Evolutionary conservation across 2,797 vertebrate species (phyloP).

Genomic region (Crenichthys baileyi): DNA sequence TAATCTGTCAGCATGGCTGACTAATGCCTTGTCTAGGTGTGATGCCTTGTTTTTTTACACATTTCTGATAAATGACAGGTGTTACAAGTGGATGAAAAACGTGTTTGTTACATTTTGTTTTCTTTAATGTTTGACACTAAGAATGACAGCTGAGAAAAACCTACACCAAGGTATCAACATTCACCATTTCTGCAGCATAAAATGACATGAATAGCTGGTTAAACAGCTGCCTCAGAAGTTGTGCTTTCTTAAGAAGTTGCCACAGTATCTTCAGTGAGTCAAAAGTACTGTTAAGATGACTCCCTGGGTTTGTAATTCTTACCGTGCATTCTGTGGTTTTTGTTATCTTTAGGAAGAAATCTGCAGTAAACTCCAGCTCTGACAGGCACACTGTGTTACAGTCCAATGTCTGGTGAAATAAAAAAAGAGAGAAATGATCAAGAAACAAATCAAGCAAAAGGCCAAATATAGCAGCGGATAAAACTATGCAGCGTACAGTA

Average conservation of each 20-base stretch:
- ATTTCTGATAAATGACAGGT: constrained; percentile 42
- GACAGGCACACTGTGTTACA: constrained; percentile 84
- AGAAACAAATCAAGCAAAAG: constrained; percentile 11
- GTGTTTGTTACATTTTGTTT: constrained; percentile 9
- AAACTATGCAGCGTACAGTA: background rate
- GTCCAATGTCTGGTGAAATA: constrained; percentile 82
- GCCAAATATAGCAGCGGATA: background rate
- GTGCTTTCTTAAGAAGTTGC: background rate
- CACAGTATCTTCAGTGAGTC: too few species aligned
- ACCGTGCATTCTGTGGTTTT: constrained; percentile 86
- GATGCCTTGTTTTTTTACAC: constrained; percentile 16
- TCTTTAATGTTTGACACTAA: background rate
- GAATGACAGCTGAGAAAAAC: background rate
- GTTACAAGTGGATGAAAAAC: constrained; percentile 4
- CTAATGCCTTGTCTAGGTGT: constrained; percentile 37
- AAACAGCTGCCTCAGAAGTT: background rate
- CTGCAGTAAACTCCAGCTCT: constrained; percentile 89
- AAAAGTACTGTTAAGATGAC: background rate
- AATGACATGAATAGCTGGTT: background rate
- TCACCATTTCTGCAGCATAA: background rate
- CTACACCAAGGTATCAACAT: background rate
- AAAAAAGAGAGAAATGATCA: background rate
- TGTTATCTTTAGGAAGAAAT: constrained; percentile 87
- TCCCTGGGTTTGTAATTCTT: constrained; percentile 56
- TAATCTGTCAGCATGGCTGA: constrained; percentile 52